These are phyloP conservation scores for Hoplias malabaricus DNA, from an alignment of 2,113 vertebrate genomes.

Conservation along the genomic window DNA sequence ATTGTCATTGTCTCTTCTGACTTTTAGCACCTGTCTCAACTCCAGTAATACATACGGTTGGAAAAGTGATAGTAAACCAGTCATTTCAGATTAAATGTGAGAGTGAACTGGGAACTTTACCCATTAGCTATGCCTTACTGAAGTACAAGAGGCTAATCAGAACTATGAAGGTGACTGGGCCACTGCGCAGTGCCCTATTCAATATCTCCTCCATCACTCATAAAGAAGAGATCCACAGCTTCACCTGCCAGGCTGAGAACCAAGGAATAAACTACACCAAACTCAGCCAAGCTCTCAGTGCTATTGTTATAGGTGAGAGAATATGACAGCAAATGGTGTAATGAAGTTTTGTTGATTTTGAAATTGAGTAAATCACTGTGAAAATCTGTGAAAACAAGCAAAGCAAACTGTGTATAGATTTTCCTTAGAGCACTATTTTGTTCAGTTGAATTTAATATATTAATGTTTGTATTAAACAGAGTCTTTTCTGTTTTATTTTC, in stretches of 20 bases:
- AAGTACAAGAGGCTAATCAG: rapidly evolving
- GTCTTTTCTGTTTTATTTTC: too few species aligned
- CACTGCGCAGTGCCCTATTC: slow-evolving; percentile 54
- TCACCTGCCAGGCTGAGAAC: slow-evolving; percentile 58
- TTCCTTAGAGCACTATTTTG: too few species aligned
- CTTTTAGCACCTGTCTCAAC: slow-evolving; percentile 3
- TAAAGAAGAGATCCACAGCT: slow-evolving; percentile 41
- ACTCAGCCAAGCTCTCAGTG: background rate
- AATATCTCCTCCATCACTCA: slow-evolving; percentile 49
- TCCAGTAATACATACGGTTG: background rate
- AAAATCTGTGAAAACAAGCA: too few species aligned
- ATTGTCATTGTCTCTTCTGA: background rate
- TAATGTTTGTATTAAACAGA: too few species aligned
- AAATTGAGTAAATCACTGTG: too few species aligned
- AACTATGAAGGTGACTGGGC: background rate
- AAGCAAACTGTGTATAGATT: too few species aligned
- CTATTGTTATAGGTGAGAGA: slow-evolving; percentile 64
- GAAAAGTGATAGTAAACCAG: slow-evolving; percentile 60
- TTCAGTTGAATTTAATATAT: too few species aligned
- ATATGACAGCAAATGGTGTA: background rate
- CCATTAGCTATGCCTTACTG: slow-evolving; percentile 62
- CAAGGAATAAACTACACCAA: rapidly evolving
- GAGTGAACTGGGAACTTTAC: slow-evolving; percentile 61
- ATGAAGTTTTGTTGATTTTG: background rate
- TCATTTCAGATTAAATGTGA: slow-evolving; percentile 64